Evolutionary conservation across 2,888 invertebrate genomes (phyloP).

Genomic region (Lepidonotus clava): DNA sequence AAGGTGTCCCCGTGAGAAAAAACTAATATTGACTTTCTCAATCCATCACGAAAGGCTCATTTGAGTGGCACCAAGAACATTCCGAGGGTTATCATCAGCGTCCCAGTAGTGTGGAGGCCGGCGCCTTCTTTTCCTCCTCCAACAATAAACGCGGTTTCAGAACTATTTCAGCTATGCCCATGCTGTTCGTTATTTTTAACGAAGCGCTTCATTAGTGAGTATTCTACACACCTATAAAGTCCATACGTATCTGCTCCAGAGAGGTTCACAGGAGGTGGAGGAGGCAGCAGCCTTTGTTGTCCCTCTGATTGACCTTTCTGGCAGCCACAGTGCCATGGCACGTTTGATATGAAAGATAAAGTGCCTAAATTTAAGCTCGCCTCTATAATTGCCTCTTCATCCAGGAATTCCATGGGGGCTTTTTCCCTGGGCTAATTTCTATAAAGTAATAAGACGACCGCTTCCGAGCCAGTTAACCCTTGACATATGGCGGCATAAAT

Average conservation of each 20-base stretch:
- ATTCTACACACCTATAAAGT: not conserved
- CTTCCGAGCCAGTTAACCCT: not conserved
- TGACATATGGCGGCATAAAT: not conserved
- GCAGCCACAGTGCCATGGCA: not conserved
- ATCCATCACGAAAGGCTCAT: conserved; percentile 8
- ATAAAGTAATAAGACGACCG: not conserved
- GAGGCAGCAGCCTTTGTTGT: not conserved
- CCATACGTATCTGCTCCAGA: not conserved
- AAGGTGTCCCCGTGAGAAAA: not conserved
- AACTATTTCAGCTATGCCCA: not conserved
- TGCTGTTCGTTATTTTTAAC: conserved; percentile 1
- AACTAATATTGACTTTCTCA: conserved; percentile 34
- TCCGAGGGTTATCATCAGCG: conserved; percentile 10
- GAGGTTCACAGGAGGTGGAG: not conserved
- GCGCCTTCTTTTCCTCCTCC: too few species aligned
- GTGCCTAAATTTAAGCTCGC: conserved; percentile 4
- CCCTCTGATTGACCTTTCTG: not conserved
- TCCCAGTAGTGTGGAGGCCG: too few species aligned
- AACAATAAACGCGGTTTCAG: not conserved
- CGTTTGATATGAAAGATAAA: not conserved
- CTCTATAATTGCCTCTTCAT: not conserved
- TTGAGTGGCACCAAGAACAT: conserved; percentile 3
- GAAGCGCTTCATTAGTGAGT: not conserved
- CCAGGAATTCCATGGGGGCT: not conserved
- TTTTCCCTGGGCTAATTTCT: not conserved